Evolutionary conservation across 1,140 invertebrate genomes (phyloP), one percentile per base, ranked within the genome.

Genomic region (Phenacoccus solenopsis): DNA sequence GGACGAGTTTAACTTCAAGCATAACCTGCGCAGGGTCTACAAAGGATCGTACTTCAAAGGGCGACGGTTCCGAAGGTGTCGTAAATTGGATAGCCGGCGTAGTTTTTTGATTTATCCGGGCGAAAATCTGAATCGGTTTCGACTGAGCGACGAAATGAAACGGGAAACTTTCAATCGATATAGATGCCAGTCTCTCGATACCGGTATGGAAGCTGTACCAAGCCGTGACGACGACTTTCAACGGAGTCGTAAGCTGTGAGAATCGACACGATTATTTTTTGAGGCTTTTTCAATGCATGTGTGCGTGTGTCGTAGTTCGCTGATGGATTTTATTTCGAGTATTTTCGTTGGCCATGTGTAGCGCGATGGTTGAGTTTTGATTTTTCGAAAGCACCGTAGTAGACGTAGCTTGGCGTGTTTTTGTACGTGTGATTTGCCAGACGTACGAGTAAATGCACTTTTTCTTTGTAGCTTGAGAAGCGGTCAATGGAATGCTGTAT

Each of bases 211-310:
- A 7, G 64, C 16, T 9, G 16, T n/a, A 3, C 59, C 59, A 10
- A 22, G 25, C 12, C 9, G 5, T 10, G 20, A 25, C 10, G 56
- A 38, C 24, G 56, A 28, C 27, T 68, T 68, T 28, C 69, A 68
- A 57, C 69, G 72, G 69, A 72, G 72, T 71, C 73, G 74, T 76
- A 76, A 76, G 75, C 75, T 76, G 75, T 76, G 75, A 76, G 75
- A 76, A 75, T 70, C 73, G 28, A 68, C 69, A 74, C 68, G 22
- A 61, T 72, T 73, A 73, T 74, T 75, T 74, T 56, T 72, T 25
- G 56, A 30, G 69, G 72, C 38, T 28, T 30, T 69, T 69, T 61
- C n/a, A n/a, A n/a, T n/a, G n/a, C n/a, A n/a, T n/a, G n/a, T n/a
- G n/a, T n/a, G n/a, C n/a, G n/a, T n/a, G n/a, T n/a, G n/a, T n/a